Base-by-base conservation (phyloP, 2,113 vertebrate genomes). In the Hylia prasina region DNA sequence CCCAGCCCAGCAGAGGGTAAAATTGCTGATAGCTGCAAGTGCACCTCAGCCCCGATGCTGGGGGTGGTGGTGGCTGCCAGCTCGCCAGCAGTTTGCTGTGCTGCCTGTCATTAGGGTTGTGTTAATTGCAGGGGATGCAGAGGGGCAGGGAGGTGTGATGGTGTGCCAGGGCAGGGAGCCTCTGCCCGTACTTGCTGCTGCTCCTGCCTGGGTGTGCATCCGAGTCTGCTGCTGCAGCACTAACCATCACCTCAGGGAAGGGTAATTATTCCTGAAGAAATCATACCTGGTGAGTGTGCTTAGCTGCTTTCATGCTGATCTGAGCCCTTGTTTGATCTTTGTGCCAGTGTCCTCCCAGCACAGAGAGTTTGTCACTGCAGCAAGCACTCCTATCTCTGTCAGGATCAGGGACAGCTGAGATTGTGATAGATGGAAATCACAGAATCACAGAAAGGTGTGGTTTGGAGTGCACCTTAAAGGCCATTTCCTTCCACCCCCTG, bases 161-260 rank as follows among this genome's bases (percentile, higher is more conserved):
- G 3, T 30, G 45, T 61, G 61, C 47, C 89, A 10, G 20, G 87
- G 61, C 87, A 72, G 47, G 63, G 51, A 96, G 54, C 63, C 6
- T 78, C 83, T 96, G 96, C 84, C 96, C 31, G 51, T 66, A 22
- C 95, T 95, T 96, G 92, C 73, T 3, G 33, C 81, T 9, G 47
- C 73, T 92, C 66, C 89, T 76, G 90, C 87, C 79, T 0, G 50
- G 86, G 33, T 53, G 86, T 70, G 88, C 10, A 3, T 2, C 47
- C 3, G 19, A 80, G 82, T 5, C 78, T 93, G 92, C 90, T 93
- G 89, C 91, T 64, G 88, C 83, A 69, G 51, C 76, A 70, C 60
- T 84, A 93, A 92, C 95, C 96, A 86, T 92, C 92, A 95, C 94
- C 93, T 92, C 58, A 82, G 93, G 87, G 94, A 94, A 96, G 92